These are phyloP conservation scores for Columba guinea DNA, from an alignment of 2,797 vertebrate species.

Conservation along the genomic window DNA sequence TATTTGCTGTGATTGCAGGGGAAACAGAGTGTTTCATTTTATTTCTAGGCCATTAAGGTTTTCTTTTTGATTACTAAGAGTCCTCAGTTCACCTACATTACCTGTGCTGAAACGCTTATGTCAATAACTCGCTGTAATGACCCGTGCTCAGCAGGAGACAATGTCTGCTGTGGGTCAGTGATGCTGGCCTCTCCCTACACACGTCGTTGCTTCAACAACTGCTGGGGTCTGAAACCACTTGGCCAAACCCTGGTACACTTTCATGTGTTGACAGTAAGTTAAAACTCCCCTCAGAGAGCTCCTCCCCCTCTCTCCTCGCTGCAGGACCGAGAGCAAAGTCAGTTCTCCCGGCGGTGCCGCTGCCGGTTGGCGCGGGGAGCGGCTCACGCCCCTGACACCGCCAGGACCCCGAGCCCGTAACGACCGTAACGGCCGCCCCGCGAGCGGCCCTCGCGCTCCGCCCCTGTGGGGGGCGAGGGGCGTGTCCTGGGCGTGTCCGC, in stretches of 20 bases:
- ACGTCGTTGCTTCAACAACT: fast-evolving
- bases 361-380: too few relatives aligned
- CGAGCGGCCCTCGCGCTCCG: background rate
- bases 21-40: fast-evolving
- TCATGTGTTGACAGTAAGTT: fast-evolving
- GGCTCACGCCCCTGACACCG: too few relatives aligned
- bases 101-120: fast-evolving
- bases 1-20: background rate
- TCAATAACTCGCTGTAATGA: fast-evolving
- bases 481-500: background rate
- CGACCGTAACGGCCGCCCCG: background rate
- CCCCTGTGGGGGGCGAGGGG: background rate
- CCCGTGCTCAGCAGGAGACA: fast-evolving
- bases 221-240: fast-evolving
- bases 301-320: fast-evolving
- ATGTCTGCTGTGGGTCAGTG: fast-evolving
- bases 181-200: fast-evolving
- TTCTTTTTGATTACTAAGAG: background rate
- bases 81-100: fast-evolving
- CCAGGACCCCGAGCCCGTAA: too few relatives aligned
- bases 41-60: background rate
- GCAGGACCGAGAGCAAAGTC: fast-evolving
- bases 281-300: fast-evolving
- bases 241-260: fast-evolving
- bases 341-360: fast-evolving